Evolutionary conservation across 2,797 vertebrate species (phyloP).

Genomic region (Myiothlypis chrysogaster): DNA sequence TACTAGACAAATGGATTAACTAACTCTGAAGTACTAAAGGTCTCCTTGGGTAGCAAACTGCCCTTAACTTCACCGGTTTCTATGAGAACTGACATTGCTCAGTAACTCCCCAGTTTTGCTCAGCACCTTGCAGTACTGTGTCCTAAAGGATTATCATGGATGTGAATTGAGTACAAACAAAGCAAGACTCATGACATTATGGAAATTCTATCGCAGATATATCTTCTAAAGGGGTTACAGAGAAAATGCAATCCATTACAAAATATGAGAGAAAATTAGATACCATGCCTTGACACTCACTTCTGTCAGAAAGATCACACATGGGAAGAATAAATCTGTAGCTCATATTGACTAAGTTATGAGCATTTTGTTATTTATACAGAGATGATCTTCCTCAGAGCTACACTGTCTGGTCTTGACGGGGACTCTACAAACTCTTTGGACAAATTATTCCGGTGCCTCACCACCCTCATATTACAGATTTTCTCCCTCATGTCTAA

Average conservation of each 20-base stretch:
- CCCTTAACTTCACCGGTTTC: neutral
- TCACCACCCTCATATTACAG: neutral
- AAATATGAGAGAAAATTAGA: neutral
- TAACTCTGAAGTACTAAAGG: slow-evolving; percentile 23
- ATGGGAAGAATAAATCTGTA: neutral
- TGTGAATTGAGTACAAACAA: neutral
- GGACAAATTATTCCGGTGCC: neutral
- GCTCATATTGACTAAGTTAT: neutral
- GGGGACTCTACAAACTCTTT: neutral
- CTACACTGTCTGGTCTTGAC: neutral
- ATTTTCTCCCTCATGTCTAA: neutral
- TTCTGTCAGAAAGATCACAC: neutral
- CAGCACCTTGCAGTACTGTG: neutral
- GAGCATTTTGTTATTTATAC: neutral
- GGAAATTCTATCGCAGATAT: neutral
- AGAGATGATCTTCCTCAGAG: neutral
- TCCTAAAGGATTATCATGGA: neutral
- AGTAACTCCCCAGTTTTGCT: neutral
- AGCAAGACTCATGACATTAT: neutral
- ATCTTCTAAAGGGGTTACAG: neutral
- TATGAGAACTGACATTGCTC: neutral
- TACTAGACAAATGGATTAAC: slow-evolving; percentile 45
- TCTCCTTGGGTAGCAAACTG: slow-evolving; percentile 6
- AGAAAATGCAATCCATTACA: neutral
- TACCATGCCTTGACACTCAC: neutral